Percentiles rank a stretch among this genome's conserved stretches.
phyloP scores from a whole-genome alignment of 2,888 invertebrate genomes.

The Geotrupes spiniger region DNA sequence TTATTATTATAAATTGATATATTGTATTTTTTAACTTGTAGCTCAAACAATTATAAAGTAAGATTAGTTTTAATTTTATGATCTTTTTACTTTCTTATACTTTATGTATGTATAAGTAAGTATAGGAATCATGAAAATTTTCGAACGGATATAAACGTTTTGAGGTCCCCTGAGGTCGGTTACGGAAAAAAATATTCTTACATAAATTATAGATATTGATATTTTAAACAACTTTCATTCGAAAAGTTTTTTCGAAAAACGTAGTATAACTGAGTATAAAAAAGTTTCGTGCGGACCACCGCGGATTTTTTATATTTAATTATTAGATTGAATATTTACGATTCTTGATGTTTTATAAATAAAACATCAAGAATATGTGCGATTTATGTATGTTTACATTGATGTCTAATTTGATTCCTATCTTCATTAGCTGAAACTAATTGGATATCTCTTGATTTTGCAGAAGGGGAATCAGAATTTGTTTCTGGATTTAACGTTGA shows the following conservation, averaged over 20 bases:
- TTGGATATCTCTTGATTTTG: conserved; percentile 73
- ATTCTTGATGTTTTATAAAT: no score
- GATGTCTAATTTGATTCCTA: conserved; percentile 57
- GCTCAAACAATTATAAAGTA: conserved; percentile 76
- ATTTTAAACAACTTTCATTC: no score
- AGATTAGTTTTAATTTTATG: conserved; percentile 65
- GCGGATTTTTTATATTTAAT: conserved; percentile 59
- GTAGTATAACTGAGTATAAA: no score
- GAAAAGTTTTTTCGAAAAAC: no score
- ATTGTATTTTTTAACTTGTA: conserved; percentile 62
- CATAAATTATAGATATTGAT: no score
- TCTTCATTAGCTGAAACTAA: conserved; percentile 68
- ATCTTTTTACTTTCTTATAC: no score
- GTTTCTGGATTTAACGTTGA: conserved; percentile 79
- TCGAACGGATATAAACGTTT: no score
- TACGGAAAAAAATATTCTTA: no score
- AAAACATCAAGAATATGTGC: conserved; percentile 53
- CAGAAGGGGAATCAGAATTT: conserved; percentile 74
- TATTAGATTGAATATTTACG: conserved; percentile 55
- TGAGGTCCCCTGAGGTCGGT: no score
- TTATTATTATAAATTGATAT: conserved; percentile 59
- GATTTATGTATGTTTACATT: conserved; percentile 58
- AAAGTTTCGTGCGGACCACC: no score
- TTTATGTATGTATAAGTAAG: no score
- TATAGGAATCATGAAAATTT: no score